phyloP scores from a whole-genome alignment of 30 jellyfish, hydroid and myxozoan genomes.

The Catostylus mosaicus region DNA sequence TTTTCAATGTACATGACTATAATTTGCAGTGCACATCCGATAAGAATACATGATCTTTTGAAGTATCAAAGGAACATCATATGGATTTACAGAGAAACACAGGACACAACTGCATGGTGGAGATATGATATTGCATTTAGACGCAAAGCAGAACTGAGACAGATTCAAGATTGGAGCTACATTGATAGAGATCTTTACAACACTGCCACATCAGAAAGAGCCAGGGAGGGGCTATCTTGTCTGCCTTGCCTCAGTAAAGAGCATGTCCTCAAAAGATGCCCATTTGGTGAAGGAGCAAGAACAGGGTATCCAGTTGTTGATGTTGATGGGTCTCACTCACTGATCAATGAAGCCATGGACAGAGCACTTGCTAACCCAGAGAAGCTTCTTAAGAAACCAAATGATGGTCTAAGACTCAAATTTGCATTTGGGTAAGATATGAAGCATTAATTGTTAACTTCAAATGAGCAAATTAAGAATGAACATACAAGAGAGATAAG shows the following conservation, averaged over 20 bases:
- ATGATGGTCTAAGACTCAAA: conserved; percentile 87
- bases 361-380: conserved; percentile 92
- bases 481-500: too few species aligned
- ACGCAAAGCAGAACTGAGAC: conserved; percentile 82
- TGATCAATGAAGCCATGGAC: conserved; percentile 78
- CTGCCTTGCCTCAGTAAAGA: conserved; percentile 76
- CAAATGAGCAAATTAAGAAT: too few species aligned
- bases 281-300: conserved; percentile 70
- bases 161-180: conserved; percentile 81
- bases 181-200: conserved; percentile 81
- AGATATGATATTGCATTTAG: conserved; percentile 91
- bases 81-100: conserved; percentile 91
- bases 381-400: conserved; percentile 79
- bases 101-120: conserved; percentile 93
- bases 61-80: conserved; percentile 74
- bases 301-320: conserved; percentile 23
- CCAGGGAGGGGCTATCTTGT: conserved; percentile 65
- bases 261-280: conserved; percentile 84
- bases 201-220: conserved; percentile 81
- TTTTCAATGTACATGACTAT: conserved; percentile 72
- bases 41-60: conserved; percentile 71
- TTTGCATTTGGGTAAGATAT: conserved; percentile 96
- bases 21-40: conserved; percentile 81
- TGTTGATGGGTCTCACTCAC: conserved; percentile 32
- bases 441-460: too few species aligned